Evolutionary conservation across 2,797 vertebrate genomes (phyloP).

Genomic region (Echeneis naucrates): DNA sequence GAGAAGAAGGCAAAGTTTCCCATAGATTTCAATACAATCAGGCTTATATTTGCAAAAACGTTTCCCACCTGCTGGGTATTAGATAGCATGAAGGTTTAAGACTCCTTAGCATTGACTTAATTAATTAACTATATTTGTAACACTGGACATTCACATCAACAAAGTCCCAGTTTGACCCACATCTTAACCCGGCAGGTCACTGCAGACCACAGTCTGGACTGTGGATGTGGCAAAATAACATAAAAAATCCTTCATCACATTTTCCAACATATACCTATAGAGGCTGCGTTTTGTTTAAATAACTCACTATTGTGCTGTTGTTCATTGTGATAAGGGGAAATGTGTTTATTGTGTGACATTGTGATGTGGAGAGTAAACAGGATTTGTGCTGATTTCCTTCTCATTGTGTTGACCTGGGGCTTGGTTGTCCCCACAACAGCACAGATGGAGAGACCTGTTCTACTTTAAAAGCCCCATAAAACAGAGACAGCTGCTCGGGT

Average conservation of each 20-base stretch:
- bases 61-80: too few species aligned
- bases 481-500: constrained; percentile 54
- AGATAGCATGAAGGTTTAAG: too few species aligned
- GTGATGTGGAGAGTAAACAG: constrained; percentile 86
- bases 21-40: too few species aligned
- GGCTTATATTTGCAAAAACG: too few species aligned
- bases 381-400: constrained; percentile 91
- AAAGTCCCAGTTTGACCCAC: constrained; percentile 28
- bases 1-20: too few species aligned
- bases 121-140: too few species aligned
- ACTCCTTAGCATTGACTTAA: too few species aligned
- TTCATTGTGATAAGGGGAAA: constrained; percentile 78
- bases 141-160: constrained; percentile 16
- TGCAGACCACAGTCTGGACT: neutral
- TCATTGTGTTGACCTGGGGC: constrained; percentile 82
- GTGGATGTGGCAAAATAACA: neutral
- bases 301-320: constrained; percentile 58
- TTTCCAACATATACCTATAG: constrained; percentile 16
- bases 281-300: constrained; percentile 31
- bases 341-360: constrained; percentile 86
- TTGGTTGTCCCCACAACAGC: constrained; percentile 37
- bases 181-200: neutral
- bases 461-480: constrained; percentile 53
- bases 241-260: too few species aligned
- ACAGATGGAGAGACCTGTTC: constrained; percentile 71